Evolutionary conservation across 2,888 invertebrate genomes (phyloP).

Genomic region (Xestoiulus laeticollis): DNA sequence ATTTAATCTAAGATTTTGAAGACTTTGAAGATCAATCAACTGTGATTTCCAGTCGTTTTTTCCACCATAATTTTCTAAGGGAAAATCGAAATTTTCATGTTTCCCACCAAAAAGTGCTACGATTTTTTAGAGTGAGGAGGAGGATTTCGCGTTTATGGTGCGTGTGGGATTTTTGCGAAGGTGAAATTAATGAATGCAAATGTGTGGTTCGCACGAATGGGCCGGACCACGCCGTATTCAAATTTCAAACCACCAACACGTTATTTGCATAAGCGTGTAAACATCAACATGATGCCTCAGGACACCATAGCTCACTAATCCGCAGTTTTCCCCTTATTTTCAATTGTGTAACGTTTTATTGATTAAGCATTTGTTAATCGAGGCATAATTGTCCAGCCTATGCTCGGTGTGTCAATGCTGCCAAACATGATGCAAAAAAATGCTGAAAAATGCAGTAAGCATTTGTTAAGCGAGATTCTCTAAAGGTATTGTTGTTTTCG

Average conservation of each 20-base stretch:
- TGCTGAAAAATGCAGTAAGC: too few species aligned
- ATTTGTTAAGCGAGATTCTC: neutral
- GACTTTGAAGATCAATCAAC: neutral
- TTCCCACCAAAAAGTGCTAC: neutral
- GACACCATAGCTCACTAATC: neutral
- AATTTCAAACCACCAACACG: neutral
- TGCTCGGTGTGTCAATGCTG: too few species aligned
- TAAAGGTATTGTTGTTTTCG: too few species aligned
- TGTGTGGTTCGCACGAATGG: neutral
- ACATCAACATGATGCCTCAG: neutral
- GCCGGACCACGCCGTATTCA: neutral
- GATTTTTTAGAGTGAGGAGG: neutral
- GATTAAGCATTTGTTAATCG: neutral
- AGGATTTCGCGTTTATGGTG: neutral
- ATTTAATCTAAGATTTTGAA: neutral
- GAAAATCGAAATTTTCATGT: neutral
- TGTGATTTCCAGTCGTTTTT: too few species aligned
- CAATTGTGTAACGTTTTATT: neutral
- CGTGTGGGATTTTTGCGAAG: neutral
- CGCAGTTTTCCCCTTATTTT: neutral
- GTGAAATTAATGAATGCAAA: neutral
- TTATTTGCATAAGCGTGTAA: neutral
- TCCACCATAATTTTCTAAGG: too few species aligned
- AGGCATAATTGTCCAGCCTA: too few species aligned
- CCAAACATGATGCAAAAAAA: too few species aligned